Conservation (phyloP, 2,113 vertebrate species). For the Onychostruthus taczanowskii region DNA sequence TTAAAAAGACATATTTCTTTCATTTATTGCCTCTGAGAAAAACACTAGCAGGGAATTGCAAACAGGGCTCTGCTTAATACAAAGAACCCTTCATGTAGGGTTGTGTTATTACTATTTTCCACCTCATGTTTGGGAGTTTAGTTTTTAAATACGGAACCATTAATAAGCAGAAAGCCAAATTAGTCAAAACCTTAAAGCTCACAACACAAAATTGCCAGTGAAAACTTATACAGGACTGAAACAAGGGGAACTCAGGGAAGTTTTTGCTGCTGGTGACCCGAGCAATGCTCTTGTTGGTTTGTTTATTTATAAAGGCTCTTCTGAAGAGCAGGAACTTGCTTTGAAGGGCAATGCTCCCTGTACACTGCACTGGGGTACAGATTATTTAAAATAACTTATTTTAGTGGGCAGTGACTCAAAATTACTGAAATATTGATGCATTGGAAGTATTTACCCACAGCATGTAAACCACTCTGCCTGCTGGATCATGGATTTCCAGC, state of each 20-base stretch:
- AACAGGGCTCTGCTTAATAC: slow-evolving; percentile 31
- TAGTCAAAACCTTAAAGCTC: neutral
- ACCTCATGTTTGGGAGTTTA: slow-evolving; percentile 7
- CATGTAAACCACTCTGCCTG: accelerated
- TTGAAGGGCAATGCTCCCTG: neutral
- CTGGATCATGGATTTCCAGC: neutral
- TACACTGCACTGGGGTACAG: accelerated
- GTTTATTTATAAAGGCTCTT: neutral
- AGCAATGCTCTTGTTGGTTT: neutral
- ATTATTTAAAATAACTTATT: neutral
- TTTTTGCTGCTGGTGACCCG: neutral
- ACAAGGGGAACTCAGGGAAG: neutral
- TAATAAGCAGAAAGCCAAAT: slow-evolving; percentile 55
- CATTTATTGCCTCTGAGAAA: slow-evolving; percentile 72
- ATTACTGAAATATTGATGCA: neutral
- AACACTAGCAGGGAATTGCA: slow-evolving; percentile 51
- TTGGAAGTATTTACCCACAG: neutral
- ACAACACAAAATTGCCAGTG: neutral
- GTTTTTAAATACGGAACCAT: slow-evolving; percentile 33
- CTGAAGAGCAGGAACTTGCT: neutral
- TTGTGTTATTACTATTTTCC: slow-evolving; percentile 8
- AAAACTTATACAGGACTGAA: neutral
- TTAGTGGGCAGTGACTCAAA: neutral
- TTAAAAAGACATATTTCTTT: slow-evolving; percentile 83
- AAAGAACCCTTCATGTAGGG: slow-evolving; percentile 23